These are phyloP conservation scores for Tretioscincus oriximinensis DNA, from an alignment of 2,113 vertebrate species.

Conservation along the genomic window DNA sequence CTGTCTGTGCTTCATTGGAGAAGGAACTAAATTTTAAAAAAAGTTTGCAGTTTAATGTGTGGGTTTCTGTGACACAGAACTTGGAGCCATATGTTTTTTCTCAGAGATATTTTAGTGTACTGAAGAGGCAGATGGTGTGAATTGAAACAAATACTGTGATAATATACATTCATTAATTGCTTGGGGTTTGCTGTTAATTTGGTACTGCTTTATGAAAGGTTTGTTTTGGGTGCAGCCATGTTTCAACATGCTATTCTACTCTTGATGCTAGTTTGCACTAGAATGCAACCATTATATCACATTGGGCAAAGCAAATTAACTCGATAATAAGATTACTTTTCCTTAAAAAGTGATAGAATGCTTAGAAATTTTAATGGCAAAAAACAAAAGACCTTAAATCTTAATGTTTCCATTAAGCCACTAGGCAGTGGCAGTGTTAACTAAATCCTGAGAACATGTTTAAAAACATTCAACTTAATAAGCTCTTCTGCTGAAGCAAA, in stretches of 20 bases:
- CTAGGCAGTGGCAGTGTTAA: background rate
- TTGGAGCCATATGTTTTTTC: background rate
- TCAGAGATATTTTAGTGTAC: slow-evolving; percentile 17
- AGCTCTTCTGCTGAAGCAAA: background rate
- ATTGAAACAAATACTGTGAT: slow-evolving; percentile 27
- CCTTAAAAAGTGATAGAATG: background rate
- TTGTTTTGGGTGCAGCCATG: background rate
- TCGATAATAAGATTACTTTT: background rate
- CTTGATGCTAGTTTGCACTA: background rate
- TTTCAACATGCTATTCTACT: background rate
- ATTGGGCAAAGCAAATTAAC: background rate
- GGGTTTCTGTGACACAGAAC: background rate
- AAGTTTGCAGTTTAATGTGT: background rate
- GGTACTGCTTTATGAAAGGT: background rate
- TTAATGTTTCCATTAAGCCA: background rate
- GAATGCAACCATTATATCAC: no score
- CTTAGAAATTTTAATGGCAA: background rate
- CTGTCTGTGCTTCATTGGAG: background rate
- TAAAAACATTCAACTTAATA: background rate
- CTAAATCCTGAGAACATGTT: background rate
- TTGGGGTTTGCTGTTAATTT: background rate
- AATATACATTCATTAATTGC: slow-evolving; percentile 16
- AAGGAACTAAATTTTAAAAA: background rate
- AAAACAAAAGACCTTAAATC: background rate
- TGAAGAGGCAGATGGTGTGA: slow-evolving; percentile 44